Conservation (phyloP, 2,888 invertebrate genomes). For the Coelopa pilipes region DNA sequence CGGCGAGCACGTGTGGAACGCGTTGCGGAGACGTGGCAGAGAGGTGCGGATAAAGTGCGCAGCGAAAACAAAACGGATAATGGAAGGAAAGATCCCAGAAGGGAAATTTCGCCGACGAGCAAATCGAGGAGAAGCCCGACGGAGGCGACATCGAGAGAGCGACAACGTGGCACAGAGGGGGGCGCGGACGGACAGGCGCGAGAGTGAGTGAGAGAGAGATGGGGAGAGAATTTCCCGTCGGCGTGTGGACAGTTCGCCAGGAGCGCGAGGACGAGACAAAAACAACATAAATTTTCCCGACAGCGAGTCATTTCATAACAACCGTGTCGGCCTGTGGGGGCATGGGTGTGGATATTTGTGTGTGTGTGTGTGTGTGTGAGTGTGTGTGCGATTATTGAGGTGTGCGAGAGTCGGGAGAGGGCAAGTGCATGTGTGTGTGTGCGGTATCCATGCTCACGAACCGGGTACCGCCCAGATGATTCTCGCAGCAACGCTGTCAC, state of each 20-base stretch:
- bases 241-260: no score
- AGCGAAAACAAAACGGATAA: conserved; percentile 32
- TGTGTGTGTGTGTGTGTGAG: neutral
- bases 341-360: no score
- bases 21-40: neutral
- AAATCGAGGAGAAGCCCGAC: neutral
- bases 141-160: no score
- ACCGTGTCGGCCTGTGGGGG: no score
- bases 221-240: no score
- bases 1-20: conserved; percentile 18
- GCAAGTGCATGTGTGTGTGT: neutral
- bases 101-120: neutral
- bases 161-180: no score
- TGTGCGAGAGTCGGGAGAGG: neutral
- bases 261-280: no score
- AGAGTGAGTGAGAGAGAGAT: no score
- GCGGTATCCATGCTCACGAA: neutral
- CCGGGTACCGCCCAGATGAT: conserved; percentile 62
- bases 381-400: neutral
- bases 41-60: conserved; percentile 33
- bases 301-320: no score
- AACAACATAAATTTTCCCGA: no score
- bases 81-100: conserved; percentile 1
- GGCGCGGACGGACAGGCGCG: no score
- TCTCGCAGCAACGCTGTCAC: conserved; percentile 47